A percentile compares a stretch with the other conserved stretches of the same genome.
Evolutionary conservation across 1,140 invertebrate species (phyloP).

Genomic region (Camponotus floridanus): DNA sequence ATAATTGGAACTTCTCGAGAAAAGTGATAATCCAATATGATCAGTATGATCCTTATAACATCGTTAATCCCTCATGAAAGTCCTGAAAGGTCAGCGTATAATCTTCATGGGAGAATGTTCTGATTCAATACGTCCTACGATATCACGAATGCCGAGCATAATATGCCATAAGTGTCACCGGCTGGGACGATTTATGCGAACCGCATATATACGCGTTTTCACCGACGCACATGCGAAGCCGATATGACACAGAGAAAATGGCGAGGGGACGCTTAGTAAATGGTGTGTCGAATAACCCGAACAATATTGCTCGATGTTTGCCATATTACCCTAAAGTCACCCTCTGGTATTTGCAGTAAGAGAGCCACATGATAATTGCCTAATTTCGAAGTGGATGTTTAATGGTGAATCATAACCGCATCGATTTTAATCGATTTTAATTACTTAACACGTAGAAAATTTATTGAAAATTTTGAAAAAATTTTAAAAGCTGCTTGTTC

Average conservation of each 20-base stretch:
- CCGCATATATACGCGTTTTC: constrained; percentile 56
- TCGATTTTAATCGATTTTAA: neutral
- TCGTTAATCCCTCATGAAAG: neutral
- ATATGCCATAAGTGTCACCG: constrained; percentile 72
- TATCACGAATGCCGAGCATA: constrained; percentile 57
- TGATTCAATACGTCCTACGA: constrained; percentile 64
- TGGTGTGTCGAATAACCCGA: constrained; percentile 77
- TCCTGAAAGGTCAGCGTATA: constrained; percentile 38
- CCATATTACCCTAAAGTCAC: constrained; percentile 64
- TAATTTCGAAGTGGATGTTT: neutral
- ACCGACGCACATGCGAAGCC: constrained; percentile 50
- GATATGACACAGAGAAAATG: constrained; percentile 61
- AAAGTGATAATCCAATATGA: neutral
- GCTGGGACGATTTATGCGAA: constrained; percentile 69
- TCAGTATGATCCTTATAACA: neutral
- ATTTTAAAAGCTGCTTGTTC: no score
- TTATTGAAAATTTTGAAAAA: no score
- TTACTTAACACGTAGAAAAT: neutral
- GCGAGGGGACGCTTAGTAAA: constrained; percentile 64
- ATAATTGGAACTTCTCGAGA: neutral
- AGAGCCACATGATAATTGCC: neutral
- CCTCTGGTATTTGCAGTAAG: constrained; percentile 53
- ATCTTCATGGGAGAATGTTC: constrained; percentile 68
- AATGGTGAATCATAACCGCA: neutral
- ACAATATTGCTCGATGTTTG: constrained; percentile 79